phyloP scores from a whole-genome alignment of 2,888 invertebrate species.

The Ceriagrion tenellum region DNA sequence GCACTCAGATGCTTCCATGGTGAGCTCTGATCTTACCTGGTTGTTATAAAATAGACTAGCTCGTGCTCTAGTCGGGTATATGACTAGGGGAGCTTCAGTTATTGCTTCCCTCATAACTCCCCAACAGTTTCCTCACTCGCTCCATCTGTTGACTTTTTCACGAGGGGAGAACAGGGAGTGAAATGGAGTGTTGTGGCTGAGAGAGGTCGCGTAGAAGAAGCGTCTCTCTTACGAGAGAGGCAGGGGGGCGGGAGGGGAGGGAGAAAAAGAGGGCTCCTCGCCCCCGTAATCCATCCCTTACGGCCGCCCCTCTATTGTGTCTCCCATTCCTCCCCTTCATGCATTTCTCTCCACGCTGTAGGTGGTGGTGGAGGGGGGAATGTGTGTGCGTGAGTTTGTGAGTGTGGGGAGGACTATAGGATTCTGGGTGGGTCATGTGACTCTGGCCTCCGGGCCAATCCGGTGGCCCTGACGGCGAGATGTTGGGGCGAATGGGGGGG shows the following conservation, averaged over 20 bases:
- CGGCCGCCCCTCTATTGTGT: background rate
- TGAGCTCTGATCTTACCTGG: background rate
- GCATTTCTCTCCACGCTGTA: background rate
- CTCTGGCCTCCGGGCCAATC: conserved; percentile 65
- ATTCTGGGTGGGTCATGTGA: conserved; percentile 66
- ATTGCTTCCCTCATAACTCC: background rate
- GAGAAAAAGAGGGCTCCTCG: background rate
- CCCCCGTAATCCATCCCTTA: conserved; percentile 15
- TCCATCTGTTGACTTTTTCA: conserved; percentile 65
- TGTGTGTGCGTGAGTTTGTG: background rate
- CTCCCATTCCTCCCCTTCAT: background rate
- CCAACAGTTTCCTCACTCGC: background rate
- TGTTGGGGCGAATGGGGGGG: background rate
- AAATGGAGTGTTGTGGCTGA: conserved; percentile 48
- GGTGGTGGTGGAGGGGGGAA: background rate
- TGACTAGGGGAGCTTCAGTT: background rate
- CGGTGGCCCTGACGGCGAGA: conserved; percentile 51
- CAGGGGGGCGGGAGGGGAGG: background rate
- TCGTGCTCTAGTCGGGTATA: background rate
- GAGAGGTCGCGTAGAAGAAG: background rate
- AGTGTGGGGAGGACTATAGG: conserved; percentile 49
- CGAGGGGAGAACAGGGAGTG: conserved; percentile 14
- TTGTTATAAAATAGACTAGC: background rate
- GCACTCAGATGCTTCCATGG: no score
- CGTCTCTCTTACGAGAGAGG: background rate